Base-by-base conservation (phyloP, 2,888 invertebrate genomes). In the Campopleginae sp. region DNA sequence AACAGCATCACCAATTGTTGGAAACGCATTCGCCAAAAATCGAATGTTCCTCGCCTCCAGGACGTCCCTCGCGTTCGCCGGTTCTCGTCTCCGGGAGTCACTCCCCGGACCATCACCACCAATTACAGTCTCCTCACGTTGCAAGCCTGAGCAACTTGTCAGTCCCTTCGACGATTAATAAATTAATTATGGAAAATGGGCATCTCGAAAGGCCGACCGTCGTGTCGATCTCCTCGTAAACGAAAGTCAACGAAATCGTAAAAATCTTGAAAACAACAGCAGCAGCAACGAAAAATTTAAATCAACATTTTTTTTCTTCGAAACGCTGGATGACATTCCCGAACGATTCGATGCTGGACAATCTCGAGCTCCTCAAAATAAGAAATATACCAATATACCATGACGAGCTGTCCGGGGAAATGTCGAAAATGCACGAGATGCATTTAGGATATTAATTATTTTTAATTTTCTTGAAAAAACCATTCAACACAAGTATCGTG, bases 201-300 rank as follows among this genome's bases (percentile, higher is more conserved):
- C 94, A 94, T 48, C 91, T 94, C 78, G 95, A 95, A 38, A 94
- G 95, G 82, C 94, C 95, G 86, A 94, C 95, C 81, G 95, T 95
- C 82, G 95, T 95, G 44, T 95, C 95, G 84, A 92, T 95, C 91
- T 92, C 91, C 23, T 92, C 92, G 48, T 92, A 90, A 88, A 85
- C 61, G 14, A 12, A 58, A n/a, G n/a, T 17, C n/a, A 19, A 38
- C 14, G 23, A 79, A 63, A 38, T 33, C 6, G 46, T 4, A 19
- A 31, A 46, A 1, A 31, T 42, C 14, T 27, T 27, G 19, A 31
- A 51, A 63, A 38, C 23, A 27, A 42, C 14, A 31, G 42, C 58
- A 23, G 38, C 38, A 38, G 38, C 38, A 38, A 38, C 38, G 38
- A 38, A 38, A 14, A 58, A 27, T 27, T 1, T 14, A 58, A 58